Percentiles rank a stretch among this genome's conserved stretches.
phyloP scores from a whole-genome alignment of 2,797 vertebrate species.

The Huso huso region DNA sequence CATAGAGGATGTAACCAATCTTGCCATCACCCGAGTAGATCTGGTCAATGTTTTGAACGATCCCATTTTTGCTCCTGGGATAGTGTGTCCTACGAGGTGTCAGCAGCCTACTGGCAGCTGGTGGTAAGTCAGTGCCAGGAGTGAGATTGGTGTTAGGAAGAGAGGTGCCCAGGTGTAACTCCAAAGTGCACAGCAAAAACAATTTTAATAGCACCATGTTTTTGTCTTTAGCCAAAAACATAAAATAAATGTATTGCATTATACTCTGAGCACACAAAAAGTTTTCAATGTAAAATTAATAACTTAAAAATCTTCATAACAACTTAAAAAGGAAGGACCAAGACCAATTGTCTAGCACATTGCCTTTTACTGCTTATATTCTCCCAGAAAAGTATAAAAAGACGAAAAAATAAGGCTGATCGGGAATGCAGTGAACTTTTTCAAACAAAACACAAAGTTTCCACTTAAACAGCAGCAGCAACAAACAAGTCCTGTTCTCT shows the following conservation, averaged over 20 bases:
- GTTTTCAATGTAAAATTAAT: conserved; percentile 27
- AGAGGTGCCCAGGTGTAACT: conserved; percentile 26
- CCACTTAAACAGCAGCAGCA: conserved; percentile 60
- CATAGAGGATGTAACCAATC: conserved; percentile 81
- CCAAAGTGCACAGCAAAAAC: conserved; percentile 43
- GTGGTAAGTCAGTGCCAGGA: conserved; percentile 44
- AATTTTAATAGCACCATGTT: conserved; percentile 41
- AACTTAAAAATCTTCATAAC: conserved; percentile 11
- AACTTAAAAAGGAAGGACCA: conserved; percentile 25
- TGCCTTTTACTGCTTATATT: conserved; percentile 35
- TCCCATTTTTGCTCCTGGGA: conserved; percentile 54
- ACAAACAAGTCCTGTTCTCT: conserved; percentile 59
- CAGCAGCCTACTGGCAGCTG: conserved; percentile 49
- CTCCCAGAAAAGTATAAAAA: conserved; percentile 32
- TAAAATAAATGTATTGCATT: conserved; percentile 26
- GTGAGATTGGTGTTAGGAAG: conserved; percentile 26
- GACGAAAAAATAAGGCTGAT: conserved; percentile 26
- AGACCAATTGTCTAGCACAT: conserved; percentile 44
- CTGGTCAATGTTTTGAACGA: conserved; percentile 74
- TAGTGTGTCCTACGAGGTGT: conserved; percentile 37
- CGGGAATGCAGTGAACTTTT: conserved; percentile 56
- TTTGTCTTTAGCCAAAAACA: conserved; percentile 23
- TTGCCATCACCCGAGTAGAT: conserved; percentile 83
- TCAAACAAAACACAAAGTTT: conserved; percentile 72
- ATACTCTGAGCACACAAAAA: conserved; percentile 31